Evolutionary conservation across 2,113 vertebrate species (phyloP).

Genomic region (Passer montanus): DNA sequence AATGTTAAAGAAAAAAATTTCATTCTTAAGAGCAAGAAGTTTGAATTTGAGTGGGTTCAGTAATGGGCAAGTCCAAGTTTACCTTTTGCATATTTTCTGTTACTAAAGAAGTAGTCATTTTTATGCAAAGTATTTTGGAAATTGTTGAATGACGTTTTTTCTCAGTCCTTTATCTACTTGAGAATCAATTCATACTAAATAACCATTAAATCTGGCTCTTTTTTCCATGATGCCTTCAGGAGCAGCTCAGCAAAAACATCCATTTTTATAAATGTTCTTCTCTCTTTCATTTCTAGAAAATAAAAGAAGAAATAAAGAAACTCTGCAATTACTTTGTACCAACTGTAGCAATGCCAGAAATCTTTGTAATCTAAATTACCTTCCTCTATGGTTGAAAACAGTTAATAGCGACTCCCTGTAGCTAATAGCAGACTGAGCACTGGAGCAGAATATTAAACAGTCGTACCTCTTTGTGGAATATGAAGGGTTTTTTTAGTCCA

Average conservation of each 20-base stretch:
- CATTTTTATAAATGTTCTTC: not conserved
- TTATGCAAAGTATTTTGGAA: not conserved
- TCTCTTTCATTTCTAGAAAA: not conserved
- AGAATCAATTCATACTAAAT: not conserved
- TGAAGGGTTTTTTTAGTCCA: not conserved
- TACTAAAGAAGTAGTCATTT: not conserved
- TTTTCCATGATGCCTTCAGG: not conserved
- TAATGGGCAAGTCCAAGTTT: not conserved
- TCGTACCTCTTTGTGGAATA: not conserved
- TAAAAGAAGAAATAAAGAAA: not conserved
- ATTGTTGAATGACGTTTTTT: not conserved
- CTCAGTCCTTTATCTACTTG: not conserved
- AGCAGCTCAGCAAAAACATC: not conserved
- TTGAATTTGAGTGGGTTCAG: not conserved
- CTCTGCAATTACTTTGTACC: constrained; percentile 30
- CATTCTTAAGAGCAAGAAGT: not conserved
- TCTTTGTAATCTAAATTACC: constrained; percentile 26
- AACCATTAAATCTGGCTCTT: not conserved
- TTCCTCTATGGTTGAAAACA: not conserved
- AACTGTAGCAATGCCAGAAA: not conserved
- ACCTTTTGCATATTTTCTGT: not conserved
- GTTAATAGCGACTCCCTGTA: not conserved
- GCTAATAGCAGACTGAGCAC: not conserved
- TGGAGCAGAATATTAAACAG: constrained; percentile 21
- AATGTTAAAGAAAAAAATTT: not conserved